phyloP scores from a whole-genome alignment of 1,140 invertebrate genomes.

The Cyclargus thomasi region DNA sequence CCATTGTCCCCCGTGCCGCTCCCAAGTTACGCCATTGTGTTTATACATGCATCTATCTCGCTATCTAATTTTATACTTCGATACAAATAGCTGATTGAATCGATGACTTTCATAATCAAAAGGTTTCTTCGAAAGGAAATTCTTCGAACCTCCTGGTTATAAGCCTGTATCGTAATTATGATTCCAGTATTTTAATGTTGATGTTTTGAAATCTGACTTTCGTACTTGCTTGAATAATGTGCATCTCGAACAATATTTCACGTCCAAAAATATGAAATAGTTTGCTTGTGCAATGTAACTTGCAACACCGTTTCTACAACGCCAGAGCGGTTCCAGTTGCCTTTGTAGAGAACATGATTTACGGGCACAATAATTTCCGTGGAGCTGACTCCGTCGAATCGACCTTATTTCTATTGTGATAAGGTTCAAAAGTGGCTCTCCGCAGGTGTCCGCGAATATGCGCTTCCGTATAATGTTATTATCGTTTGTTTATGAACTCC shows the following conservation, averaged over 20 bases:
- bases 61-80: conserved; percentile 10
- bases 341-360: conserved; percentile 49
- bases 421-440: background rate
- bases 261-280: background rate
- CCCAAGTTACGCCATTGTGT: conserved; percentile 33
- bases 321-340: conserved; percentile 35
- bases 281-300: conserved; percentile 5
- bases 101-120: background rate
- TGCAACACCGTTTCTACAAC: conserved; percentile 11
- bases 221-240: background rate
- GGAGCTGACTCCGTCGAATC: conserved; percentile 31
- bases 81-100: background rate
- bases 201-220: conserved; percentile 3
- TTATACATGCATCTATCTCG: conserved; percentile 8
- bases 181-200: background rate
- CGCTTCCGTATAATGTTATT: background rate
- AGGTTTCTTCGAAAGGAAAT: too few relatives aligned
- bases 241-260: conserved; percentile 1
- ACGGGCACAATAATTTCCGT: conserved; percentile 57
- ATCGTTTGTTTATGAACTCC: background rate
- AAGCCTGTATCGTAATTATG: background rate
- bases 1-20: conserved; percentile 48
- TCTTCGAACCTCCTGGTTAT: too few relatives aligned
- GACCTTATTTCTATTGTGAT: background rate
- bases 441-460: background rate